Evolutionary conservation across 2,797 vertebrate genomes (phyloP).

Genomic region (Sphenopsis melanotis): DNA sequence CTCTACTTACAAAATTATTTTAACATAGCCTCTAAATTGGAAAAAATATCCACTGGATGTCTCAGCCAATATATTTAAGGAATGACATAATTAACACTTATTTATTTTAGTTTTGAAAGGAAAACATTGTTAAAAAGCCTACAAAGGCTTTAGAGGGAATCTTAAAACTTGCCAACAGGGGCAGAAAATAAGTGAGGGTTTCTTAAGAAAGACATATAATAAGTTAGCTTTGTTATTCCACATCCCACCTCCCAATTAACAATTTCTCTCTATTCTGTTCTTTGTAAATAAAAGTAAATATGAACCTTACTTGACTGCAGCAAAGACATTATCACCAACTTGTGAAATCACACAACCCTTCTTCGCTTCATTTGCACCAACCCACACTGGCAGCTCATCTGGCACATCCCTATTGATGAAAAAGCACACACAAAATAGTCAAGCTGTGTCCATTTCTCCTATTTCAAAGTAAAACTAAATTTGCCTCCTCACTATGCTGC

Average conservation of each 20-base stretch:
- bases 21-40: background rate
- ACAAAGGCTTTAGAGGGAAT: background rate
- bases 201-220: background rate
- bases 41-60: too few species aligned
- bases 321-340: slow-evolving; percentile 92
- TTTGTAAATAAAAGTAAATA: background rate
- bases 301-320: slow-evolving; percentile 87
- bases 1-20: background rate
- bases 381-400: slow-evolving; percentile 86
- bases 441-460: background rate
- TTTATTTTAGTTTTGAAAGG: background rate
- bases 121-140: background rate
- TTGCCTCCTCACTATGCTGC: background rate
- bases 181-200: background rate
- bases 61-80: background rate
- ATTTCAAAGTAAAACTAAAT: background rate
- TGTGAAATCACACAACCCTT: slow-evolving; percentile 86
- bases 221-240: background rate
- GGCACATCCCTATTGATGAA: slow-evolving; percentile 83
- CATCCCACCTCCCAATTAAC: background rate
- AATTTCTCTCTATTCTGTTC: background rate
- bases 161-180: background rate
- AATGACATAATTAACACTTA: background rate
- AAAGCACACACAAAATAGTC: background rate
- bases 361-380: slow-evolving; percentile 90